phyloP scores from a whole-genome alignment of 2,888 invertebrate species.

The Stratiomys singularior region DNA sequence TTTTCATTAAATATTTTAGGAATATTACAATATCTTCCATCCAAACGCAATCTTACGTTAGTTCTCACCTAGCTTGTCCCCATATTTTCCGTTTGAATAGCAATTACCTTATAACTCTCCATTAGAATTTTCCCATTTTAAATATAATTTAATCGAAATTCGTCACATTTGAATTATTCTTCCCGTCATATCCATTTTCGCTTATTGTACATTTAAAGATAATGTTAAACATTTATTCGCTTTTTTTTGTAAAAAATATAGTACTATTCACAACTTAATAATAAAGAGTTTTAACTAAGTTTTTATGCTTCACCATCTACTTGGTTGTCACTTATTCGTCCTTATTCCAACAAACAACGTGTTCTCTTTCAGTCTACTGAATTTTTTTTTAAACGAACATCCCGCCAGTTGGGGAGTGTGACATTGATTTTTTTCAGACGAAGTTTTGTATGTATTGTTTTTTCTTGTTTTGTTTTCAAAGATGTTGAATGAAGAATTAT shows the following conservation, averaged over 20 bases:
- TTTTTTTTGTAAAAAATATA: constrained; percentile 29
- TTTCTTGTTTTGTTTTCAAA: too few relatives aligned
- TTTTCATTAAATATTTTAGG: constrained; percentile 18
- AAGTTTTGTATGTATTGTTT: too few relatives aligned
- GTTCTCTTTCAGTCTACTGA: neutral
- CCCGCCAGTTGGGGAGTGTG: too few relatives aligned
- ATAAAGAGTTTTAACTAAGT: constrained; percentile 12
- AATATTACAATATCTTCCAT: constrained; percentile 11
- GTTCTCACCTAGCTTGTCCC: too few relatives aligned
- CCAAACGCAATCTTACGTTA: too few relatives aligned
- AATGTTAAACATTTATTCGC: constrained; percentile 23
- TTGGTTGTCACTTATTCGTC: neutral
- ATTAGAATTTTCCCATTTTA: constrained; percentile 13
- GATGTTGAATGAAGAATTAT: too few relatives aligned
- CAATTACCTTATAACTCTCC: neutral
- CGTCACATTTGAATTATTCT: neutral
- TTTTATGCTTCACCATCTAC: neutral
- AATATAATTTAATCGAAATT: neutral
- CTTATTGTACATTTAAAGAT: constrained; percentile 12
- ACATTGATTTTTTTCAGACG: too few relatives aligned
- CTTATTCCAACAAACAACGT: neutral
- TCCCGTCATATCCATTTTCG: neutral
- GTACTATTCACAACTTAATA: constrained; percentile 27
- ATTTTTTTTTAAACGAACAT: too few relatives aligned
- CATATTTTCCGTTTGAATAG: neutral